Base-by-base conservation (phyloP, 2,888 invertebrate species). In the Drosophila maculinotata region DNA sequence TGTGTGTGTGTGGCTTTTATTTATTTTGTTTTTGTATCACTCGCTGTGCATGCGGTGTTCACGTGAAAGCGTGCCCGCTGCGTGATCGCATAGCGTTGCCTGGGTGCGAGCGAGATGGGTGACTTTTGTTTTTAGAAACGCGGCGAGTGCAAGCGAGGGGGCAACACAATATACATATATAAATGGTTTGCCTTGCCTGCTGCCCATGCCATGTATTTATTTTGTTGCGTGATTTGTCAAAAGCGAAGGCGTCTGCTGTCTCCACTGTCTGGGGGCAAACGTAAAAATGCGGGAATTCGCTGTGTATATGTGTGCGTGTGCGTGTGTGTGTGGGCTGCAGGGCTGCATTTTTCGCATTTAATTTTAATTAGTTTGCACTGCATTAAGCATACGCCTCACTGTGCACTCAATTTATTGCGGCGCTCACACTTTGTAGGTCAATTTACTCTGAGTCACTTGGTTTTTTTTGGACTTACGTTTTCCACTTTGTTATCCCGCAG, bases 21-120 rank as follows among this genome's bases (percentile, higher is more conserved):
- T 30, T 38, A 14, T 58, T 30, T 54, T 15, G 51, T 47, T 74
- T 59, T 69, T 69, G 69, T 71, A 84, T 78, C 89, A 88, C 77
- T 84, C 79, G 74, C 72, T 85, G 71, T 87, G 77, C 89, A 89
- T 89, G 89, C 89, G 94, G 90, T 94, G 94, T 95, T 96, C 96
- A 96, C 96, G 96, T 97, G 96, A 93, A 93, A 94, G 93, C 93
- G 91, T 92, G 91, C 86, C 86, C 80, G 81, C 86, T 91, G 91
- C 91, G 91, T 92, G 92, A 91, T 91, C 90, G 79, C 73, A 80
- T 82, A 78, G 76, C 84, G 80, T 44, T 69, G 51, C 56, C 59
- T 65, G 59, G 48, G 91, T 77, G 80, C 23, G 82, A 91, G 73
- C 69, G 88, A 86, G 89, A 90, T 44, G 69, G 74, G 56, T 39